Evolutionary conservation across 2,797 vertebrate genomes (phyloP).

Genomic region (Danio aesculapii): DNA sequence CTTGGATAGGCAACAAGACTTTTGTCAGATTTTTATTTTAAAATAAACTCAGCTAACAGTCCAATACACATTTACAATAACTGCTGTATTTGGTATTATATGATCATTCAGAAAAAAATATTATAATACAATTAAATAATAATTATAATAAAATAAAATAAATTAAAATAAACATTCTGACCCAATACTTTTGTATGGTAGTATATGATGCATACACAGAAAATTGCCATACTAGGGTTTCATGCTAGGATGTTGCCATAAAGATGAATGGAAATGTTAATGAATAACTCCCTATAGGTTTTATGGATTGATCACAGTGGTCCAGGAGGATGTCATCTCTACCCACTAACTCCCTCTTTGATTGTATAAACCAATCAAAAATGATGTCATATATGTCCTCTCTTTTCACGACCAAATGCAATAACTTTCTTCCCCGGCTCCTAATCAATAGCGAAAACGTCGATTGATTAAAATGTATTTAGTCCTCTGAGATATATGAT

Average conservation of each 20-base stretch:
- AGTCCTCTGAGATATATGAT: constrained; percentile 44
- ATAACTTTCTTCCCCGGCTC: constrained; percentile 40
- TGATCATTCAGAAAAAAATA: neutral
- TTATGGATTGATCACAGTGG: constrained; percentile 12
- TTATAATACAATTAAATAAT: too few relatives aligned
- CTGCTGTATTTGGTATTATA: neutral
- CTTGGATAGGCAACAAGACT: too few relatives aligned
- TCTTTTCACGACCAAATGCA: constrained; percentile 31
- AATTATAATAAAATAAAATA: too few relatives aligned
- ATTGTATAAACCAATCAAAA: constrained; percentile 44
- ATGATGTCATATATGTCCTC: constrained; percentile 11
- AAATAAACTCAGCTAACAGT: neutral
- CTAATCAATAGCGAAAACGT: constrained; percentile 50
- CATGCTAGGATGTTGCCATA: neutral
- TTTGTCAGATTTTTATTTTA: too few relatives aligned
- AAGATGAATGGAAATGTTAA: constrained; percentile 1
- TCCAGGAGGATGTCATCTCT: constrained; percentile 5
- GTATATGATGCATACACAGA: neutral
- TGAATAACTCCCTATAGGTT: neutral
- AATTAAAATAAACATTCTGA: neutral
- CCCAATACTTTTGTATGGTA: neutral
- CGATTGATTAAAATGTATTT: constrained; percentile 58
- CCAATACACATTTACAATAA: too few relatives aligned
- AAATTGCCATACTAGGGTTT: neutral
- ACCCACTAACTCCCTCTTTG: constrained; percentile 5